Base-by-base conservation (phyloP, 2,113 vertebrate species). In the Burhinus bistriatus region DNA sequence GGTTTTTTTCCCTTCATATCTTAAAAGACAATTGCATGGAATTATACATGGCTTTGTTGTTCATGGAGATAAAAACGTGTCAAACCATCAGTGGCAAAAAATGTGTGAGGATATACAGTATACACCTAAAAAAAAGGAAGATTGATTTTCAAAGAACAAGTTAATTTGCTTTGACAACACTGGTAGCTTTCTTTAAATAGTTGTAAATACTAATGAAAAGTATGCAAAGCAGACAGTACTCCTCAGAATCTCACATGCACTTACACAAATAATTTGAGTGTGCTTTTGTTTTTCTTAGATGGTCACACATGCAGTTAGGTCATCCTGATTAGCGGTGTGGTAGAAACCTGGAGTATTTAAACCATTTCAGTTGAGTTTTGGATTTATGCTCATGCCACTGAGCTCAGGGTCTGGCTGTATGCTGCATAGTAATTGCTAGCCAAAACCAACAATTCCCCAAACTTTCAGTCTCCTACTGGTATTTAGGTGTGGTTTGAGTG, bases 1-100 rank as follows among this genome's bases (percentile, higher is more conserved):
- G 55, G 0, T 13, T 96, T 97, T 95, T 95, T 87, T 6, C 36
- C 62, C 96, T 94, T 96, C 91, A 93, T 97, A 96, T 95, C 95
- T 96, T 92, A 97, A 98, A 98, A 98, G 97, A 97, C 96, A 98
- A 95, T 97, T 97, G 95, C 80, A 95, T 61, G 90, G 97, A 95
- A 97, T 97, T 98, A 97, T 97, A 91, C 95, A 95, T 94, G 94
- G 89, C 91, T 98, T 97, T 98, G 96, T 97, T 98, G 83, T 97
- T 96, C 90, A 83, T 76, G 89, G 96, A 97, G 96, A 98, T 98
- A 98, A 97, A 98, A 97, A 97, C 66, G 18, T 97, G 97, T 96
- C 94, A 96, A 97, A 91, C 80, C 72, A 96, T 94, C 97, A 98
- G 89, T 90, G 89, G 95, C 93, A 97, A 98, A 96, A 97, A 61